phyloP scores from a whole-genome alignment of 2,888 invertebrate species.

The Dasypogon diadema region DNA sequence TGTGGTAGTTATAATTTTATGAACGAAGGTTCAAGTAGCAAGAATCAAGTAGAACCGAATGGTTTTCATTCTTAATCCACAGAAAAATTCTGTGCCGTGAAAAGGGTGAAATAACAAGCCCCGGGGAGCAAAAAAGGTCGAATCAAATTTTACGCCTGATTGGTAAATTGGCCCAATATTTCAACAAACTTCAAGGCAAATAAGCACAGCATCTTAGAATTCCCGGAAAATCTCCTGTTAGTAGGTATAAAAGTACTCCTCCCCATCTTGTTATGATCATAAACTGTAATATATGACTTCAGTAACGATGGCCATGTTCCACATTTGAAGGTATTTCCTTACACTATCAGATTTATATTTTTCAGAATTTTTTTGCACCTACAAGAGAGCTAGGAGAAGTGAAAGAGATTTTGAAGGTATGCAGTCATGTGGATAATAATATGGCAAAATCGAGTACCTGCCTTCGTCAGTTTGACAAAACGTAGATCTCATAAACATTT shows the following conservation, averaged over 20 bases:
- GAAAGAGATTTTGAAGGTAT: background rate
- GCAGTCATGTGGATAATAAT: background rate
- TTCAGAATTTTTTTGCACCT: too few species aligned
- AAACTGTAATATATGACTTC: background rate
- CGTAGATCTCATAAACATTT: background rate
- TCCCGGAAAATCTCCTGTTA: too few species aligned
- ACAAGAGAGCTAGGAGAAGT: background rate
- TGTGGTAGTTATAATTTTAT: too few species aligned
- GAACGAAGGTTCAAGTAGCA: too few species aligned
- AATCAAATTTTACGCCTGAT: conserved; percentile 54
- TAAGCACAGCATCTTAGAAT: too few species aligned
- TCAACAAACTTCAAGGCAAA: conserved; percentile 17
- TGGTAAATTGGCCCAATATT: conserved; percentile 53
- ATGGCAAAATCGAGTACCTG: background rate
- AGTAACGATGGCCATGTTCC: background rate
- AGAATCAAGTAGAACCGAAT: too few species aligned
- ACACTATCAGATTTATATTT: too few species aligned
- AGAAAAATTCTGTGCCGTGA: too few species aligned
- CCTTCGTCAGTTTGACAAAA: background rate
- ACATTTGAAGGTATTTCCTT: background rate
- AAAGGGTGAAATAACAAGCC: background rate
- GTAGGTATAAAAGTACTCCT: too few species aligned
- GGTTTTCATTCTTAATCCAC: too few species aligned
- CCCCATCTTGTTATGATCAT: background rate
- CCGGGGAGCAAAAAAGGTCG: background rate